phyloP scores from a whole-genome alignment of 2,888 invertebrate genomes.

The Diadegma fenestrale region DNA sequence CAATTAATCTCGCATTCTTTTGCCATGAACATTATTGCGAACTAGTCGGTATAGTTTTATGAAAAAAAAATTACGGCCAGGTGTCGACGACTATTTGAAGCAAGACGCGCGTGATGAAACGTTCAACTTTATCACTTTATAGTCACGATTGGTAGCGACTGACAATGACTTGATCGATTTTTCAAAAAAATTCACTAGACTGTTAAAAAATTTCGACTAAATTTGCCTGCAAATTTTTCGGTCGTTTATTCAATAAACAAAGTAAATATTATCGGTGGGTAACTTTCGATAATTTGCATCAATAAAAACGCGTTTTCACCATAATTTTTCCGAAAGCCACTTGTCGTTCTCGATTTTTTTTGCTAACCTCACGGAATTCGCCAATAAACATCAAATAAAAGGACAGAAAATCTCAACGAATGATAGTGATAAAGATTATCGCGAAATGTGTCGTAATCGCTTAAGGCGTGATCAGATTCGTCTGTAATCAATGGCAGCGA shows the following conservation, averaged over 20 bases:
- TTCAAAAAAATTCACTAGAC: background rate
- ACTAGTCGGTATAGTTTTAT: slow-evolving; percentile 50
- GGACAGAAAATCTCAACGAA: background rate
- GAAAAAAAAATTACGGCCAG: slow-evolving; percentile 60
- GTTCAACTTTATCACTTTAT: background rate
- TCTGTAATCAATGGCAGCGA: slow-evolving; percentile 66
- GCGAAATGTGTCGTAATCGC: slow-evolving; percentile 24
- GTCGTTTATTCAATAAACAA: background rate
- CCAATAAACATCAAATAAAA: background rate
- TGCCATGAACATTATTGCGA: slow-evolving; percentile 35
- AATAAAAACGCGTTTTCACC: background rate
- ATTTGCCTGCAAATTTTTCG: slow-evolving; percentile 17
- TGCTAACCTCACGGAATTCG: background rate
- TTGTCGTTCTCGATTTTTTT: background rate
- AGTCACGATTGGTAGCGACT: background rate
- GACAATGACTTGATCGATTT: background rate
- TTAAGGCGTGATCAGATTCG: slow-evolving; percentile 50
- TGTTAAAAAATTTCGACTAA: background rate
- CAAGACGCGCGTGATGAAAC: slow-evolving; percentile 7
- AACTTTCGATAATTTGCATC: background rate
- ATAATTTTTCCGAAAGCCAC: background rate
- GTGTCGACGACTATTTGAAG: slow-evolving; percentile 57
- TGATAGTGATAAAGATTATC: slow-evolving; percentile 27
- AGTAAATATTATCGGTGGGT: slow-evolving; percentile 23
- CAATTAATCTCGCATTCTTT: slow-evolving; percentile 55